These are phyloP conservation scores for Eulemur albifrons DNA, from an alignment of 2,797 vertebrate species.

Conservation along the genomic window DNA sequence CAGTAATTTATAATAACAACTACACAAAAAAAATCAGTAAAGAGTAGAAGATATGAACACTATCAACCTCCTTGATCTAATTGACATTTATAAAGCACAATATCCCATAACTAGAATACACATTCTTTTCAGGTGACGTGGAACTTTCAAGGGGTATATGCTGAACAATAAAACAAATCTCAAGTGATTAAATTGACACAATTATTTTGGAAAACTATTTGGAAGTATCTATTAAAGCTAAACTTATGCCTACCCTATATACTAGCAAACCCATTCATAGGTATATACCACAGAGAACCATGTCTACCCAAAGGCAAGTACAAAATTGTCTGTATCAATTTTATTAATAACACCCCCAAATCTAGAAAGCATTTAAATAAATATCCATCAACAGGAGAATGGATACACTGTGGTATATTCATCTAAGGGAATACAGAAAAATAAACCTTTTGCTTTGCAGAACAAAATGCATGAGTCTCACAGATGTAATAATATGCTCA, in stretches of 20 bases:
- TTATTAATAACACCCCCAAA: neutral
- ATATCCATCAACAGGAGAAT: neutral
- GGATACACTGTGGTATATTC: neutral
- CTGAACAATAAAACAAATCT: neutral
- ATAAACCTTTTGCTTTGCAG: neutral
- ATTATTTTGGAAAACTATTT: neutral
- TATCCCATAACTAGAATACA: neutral
- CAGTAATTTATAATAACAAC: neutral
- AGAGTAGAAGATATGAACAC: neutral
- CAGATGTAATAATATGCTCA: neutral
- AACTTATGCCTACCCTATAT: neutral
- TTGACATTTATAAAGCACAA: neutral
- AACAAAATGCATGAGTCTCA: neutral
- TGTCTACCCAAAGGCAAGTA: neutral
- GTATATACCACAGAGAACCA: neutral
- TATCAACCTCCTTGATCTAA: conserved; percentile 3
- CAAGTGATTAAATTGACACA: neutral
- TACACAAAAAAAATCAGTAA: neutral
- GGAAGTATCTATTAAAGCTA: neutral
- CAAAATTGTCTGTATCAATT: neutral
- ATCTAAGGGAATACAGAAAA: neutral
- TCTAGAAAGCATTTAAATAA: neutral
- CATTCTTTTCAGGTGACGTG: neutral
- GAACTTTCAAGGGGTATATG: neutral
- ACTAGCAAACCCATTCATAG: neutral